Evolutionary conservation across 2,797 vertebrate genomes (phyloP), one percentile per base, ranked within the genome.

Genomic region (Sparus aurata): DNA sequence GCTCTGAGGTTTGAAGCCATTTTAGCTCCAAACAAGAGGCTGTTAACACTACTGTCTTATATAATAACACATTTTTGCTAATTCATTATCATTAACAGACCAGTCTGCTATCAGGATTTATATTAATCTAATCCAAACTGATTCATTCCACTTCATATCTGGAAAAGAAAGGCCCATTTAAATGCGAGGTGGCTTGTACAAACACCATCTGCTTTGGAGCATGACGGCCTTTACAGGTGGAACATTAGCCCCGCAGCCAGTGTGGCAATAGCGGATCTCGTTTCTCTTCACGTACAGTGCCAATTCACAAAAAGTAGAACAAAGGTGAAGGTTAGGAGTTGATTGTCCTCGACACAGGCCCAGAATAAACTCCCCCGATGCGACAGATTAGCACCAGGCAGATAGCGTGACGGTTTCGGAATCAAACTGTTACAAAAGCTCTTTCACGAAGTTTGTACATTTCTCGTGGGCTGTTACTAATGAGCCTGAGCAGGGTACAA

Each of bases 271-370:
- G 52, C 8, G 38, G 17, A 46, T 22, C n/a, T 30, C 8, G 7
- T 55, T 5, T n/a, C 54, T 69, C 2, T 18, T 73, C 13, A 73
- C 46, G 43, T 23, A 16, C 4, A 50, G 43, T 9, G 18, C 12
- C 22, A 0, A 61, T 77, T 75, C 23, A 59, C 34, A 9, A 65
- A 52, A 87, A 83, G 34, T 64, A 45, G 87, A 57, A 9, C 64
- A 84, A 77, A 83, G 83, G 57, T 93, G 45, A 85, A 20, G 10
- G 22, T 12, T 9, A 30, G 27, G 15, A 45, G 73, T 45, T 52
- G 11, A 22, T 0, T 49, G 52, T 62, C 46, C 3, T 46, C 30
- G 8, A 57, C 22, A 16, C 13, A 11, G 10, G 6, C 3, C 12
- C 47, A 27, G 38, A 73, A 27, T 27, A 38, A 62, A 18, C 41